A percentile compares a stretch with the other conserved stretches of the same genome.
Conservation (phyloP, 2,113 vertebrate species). For the Megaleporinus macrocephalus region DNA sequence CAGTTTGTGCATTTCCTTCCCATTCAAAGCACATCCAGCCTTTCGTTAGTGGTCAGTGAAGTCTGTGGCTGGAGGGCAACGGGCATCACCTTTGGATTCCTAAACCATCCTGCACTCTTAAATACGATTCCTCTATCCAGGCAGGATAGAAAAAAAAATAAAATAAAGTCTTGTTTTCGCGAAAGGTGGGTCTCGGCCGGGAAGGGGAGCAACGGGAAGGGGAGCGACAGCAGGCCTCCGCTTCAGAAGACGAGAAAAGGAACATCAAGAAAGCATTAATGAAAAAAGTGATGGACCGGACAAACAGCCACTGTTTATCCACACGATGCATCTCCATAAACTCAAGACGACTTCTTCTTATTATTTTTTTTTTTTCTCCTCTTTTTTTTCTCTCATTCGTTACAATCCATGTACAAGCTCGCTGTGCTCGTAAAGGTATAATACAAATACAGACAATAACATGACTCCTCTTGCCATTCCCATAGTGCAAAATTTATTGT, state of each 20-base stretch:
- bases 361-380: slow-evolving; percentile 70
- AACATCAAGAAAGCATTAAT: slow-evolving; percentile 71
- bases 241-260: slow-evolving; percentile 67
- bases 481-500: slow-evolving; percentile 90
- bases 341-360: slow-evolving; percentile 74
- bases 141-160: slow-evolving; percentile 44
- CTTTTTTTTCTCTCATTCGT: slow-evolving; percentile 45
- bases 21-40: slow-evolving; percentile 60
- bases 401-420: slow-evolving; percentile 75
- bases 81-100: slow-evolving; percentile 39
- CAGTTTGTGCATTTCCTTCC: slow-evolving; percentile 74
- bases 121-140: slow-evolving; percentile 51
- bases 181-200: slow-evolving; percentile 61
- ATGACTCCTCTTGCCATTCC: slow-evolving; percentile 78
- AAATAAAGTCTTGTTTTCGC: slow-evolving; percentile 66
- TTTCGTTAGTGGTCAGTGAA: slow-evolving; percentile 51
- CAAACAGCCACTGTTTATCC: slow-evolving; percentile 50
- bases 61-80: slow-evolving; percentile 61
- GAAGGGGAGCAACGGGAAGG: slow-evolving; percentile 66
- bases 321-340: slow-evolving; percentile 71
- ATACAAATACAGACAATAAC: slow-evolving; percentile 74
- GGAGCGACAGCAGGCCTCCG: slow-evolving; percentile 74
- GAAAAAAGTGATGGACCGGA: slow-evolving; percentile 63
- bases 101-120: slow-evolving; percentile 30
- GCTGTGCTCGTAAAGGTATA: slow-evolving; percentile 71